A percentile compares a stretch with the other conserved stretches of the same genome.
Conservation (phyloP, 2,888 invertebrate genomes). For the Drepanosiphum platanoidis region DNA sequence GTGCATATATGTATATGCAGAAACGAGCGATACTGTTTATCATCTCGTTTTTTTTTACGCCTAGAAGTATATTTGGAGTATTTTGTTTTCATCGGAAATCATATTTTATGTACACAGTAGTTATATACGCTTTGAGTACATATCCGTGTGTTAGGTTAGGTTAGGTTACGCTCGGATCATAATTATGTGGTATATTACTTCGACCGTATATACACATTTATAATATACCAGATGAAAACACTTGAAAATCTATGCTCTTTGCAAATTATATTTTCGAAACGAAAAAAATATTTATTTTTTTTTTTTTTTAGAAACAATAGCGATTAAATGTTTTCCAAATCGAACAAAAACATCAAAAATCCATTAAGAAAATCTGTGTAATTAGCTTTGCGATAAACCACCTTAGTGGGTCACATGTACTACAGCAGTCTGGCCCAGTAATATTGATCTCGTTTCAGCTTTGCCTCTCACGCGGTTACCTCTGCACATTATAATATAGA, state of each 20-base stretch:
- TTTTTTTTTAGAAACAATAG: neutral
- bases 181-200: neutral
- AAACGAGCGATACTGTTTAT: no score
- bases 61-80: no score
- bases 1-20: no score
- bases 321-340: neutral
- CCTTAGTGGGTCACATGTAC: slow-evolving; percentile 27
- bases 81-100: no score
- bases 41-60: no score
- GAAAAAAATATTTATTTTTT: neutral
- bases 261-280: neutral
- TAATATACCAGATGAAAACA: neutral
- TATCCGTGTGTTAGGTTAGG: no score
- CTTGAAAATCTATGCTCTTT: neutral
- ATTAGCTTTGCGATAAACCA: slow-evolving; percentile 1
- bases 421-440: slow-evolving; percentile 47
- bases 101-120: no score
- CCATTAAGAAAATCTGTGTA: slow-evolving; percentile 13
- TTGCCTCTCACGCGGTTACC: slow-evolving; percentile 19
- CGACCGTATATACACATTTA: neutral
- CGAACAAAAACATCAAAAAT: neutral
- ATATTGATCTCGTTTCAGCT: slow-evolving; percentile 59
- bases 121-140: neutral
- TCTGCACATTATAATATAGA: neutral
- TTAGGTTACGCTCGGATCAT: neutral